Base-by-base conservation (phyloP, 2,797 vertebrate species). In the Amblyraja radiata region DNA sequence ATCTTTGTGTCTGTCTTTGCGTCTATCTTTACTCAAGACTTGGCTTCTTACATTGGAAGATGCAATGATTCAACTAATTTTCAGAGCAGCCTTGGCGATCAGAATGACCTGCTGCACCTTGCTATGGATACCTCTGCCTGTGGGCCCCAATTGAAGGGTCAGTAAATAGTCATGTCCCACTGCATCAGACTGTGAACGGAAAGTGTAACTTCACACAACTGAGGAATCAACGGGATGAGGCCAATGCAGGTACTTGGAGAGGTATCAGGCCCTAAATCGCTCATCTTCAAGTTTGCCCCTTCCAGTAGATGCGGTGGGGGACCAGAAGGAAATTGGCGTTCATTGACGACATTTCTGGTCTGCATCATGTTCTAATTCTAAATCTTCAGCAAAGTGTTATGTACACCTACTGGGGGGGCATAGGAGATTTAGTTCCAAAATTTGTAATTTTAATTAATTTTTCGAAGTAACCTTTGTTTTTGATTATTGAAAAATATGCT, bases 371-470 rank as follows among this genome's bases (percentile, higher is more conserved):
- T 88, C 16, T n/a, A 65, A 36, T 32, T 88, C 84, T 65, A 88
- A 65, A 65, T 65, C 84, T 88, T 88, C 61, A 68, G 84, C 14
- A 36, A 68, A 68, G 63, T 18, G 36, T 68, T 68, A 88, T 68
- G 32, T 68, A 16, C 63, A 6, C 18, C 25, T 65, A 61, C 1
- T 21, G 46, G 6, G 28, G 61, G 61, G 5, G 77, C 2, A 32
- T 13, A 32, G 61, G n/a, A 68, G 16, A 68, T 68, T 36, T 88
- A 68, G n/a, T 68, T 88, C 84, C 32, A 63, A 88, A 88, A 68
- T 88, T 36, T 68, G 36, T 68, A 21, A 68, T 88, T 88, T 68
- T 68, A 68, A 88, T 68, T 88, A 88, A 88, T 88, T 65, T 32
- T n/a, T 61, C 54, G 58, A 84, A 84, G 23, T n/a, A 84, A 84